These are phyloP conservation scores for Suricata suricatta DNA, from an alignment of 2,113 vertebrate genomes.

Conservation along the genomic window DNA sequence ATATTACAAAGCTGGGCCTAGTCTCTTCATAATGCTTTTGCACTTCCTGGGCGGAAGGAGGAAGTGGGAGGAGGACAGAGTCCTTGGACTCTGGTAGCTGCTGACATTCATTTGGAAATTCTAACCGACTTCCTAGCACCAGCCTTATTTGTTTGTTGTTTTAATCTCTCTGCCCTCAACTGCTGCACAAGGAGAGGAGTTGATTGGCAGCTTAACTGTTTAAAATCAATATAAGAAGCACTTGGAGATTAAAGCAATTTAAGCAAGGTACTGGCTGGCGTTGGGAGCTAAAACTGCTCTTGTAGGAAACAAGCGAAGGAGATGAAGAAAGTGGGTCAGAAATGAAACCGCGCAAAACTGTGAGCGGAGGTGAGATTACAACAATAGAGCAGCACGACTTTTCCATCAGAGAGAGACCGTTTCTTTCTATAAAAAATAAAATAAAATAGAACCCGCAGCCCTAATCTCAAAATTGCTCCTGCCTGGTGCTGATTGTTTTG, in stretches of 20 bases:
- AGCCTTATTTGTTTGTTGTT: slow-evolving; percentile 85
- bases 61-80: background rate
- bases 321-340: slow-evolving; percentile 86
- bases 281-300: slow-evolving; percentile 84
- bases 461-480: slow-evolving; percentile 68
- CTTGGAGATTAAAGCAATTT: slow-evolving; percentile 82
- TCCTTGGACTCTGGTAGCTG: background rate
- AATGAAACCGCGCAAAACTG: slow-evolving; percentile 43
- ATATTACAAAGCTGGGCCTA: background rate
- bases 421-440: slow-evolving; percentile 79
- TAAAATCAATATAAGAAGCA: slow-evolving; percentile 86
- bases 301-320: slow-evolving; percentile 80
- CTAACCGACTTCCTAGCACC: slow-evolving; percentile 62
- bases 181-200: slow-evolving; percentile 72
- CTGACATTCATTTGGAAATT: slow-evolving; percentile 50
- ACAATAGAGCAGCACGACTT: slow-evolving; percentile 75
- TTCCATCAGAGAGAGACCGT: slow-evolving; percentile 81
- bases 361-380: slow-evolving; percentile 77
- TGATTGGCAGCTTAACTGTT: slow-evolving; percentile 86
- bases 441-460: background rate
- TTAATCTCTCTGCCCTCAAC: slow-evolving; percentile 82
- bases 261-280: slow-evolving; percentile 84
- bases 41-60: background rate
- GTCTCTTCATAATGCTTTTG: background rate
- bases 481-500: background rate